These are phyloP conservation scores for Pangasius macronema DNA, from an alignment of 2,797 vertebrate species.

Conservation along the genomic window DNA sequence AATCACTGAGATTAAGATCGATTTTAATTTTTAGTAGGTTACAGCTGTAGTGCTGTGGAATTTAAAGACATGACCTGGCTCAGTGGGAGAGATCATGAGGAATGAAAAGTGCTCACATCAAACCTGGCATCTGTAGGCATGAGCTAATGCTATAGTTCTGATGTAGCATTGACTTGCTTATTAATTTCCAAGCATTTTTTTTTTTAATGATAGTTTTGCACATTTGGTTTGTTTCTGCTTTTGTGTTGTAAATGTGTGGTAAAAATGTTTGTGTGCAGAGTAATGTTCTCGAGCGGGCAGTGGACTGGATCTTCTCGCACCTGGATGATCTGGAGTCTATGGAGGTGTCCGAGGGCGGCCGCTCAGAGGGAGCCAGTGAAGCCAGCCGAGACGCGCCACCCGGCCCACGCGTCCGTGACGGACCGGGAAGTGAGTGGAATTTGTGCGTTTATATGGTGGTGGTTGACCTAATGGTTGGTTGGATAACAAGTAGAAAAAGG, in stretches of 20 bases:
- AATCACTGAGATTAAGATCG: not conserved
- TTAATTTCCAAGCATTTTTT: not conserved
- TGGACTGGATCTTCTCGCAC: slow-evolving; percentile 99
- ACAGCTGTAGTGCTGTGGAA: not conserved
- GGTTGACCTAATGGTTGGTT: not conserved
- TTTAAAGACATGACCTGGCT: not conserved
- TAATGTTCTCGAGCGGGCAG: slow-evolving; percentile 91
- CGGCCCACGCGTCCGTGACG: slow-evolving; percentile 92
- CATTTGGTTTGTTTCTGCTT: not conserved
- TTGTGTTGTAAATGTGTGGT: not conserved
- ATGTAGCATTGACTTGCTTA: not conserved
- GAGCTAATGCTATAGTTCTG: not conserved
- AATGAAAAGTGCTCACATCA: not conserved
- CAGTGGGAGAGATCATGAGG: not conserved
- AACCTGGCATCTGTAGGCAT: not conserved
- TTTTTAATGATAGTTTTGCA: not conserved
- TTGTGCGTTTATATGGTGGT: not conserved
- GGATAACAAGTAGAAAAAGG: not conserved
- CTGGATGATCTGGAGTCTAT: slow-evolving; percentile 97
- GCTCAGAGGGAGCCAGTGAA: slow-evolving; percentile 91
- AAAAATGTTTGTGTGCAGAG: slow-evolving; percentile 73
- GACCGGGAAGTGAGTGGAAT: slow-evolving; percentile 87
- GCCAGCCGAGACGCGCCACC: slow-evolving; percentile 81
- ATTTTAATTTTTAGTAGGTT: not conserved
- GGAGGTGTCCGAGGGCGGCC: slow-evolving; percentile 96